phyloP scores from a whole-genome alignment of 2,113 vertebrate genomes.

The Mastomys coucha region DNA sequence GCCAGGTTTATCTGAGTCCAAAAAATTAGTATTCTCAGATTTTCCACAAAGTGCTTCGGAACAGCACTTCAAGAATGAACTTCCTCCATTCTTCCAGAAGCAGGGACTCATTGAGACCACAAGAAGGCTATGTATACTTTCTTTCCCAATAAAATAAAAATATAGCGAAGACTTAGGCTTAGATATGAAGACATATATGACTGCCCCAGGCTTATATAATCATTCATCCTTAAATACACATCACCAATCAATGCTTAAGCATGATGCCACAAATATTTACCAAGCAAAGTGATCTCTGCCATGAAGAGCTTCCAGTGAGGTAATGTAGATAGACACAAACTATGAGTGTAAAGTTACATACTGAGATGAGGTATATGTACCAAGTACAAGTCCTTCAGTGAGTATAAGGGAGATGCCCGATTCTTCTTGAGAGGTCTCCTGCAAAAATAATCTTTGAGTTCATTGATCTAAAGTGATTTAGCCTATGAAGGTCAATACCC shows the following conservation, averaged over 20 bases:
- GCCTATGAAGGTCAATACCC: neutral
- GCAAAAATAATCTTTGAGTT: neutral
- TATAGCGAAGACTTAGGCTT: neutral
- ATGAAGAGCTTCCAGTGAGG: neutral
- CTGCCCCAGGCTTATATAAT: neutral
- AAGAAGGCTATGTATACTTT: neutral
- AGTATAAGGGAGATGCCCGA: neutral
- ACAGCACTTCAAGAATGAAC: neutral
- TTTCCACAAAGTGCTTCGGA: neutral
- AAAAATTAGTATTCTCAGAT: neutral
- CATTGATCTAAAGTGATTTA: neutral
- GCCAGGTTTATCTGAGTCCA: neutral
- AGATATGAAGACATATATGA: neutral
- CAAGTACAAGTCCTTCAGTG: neutral
- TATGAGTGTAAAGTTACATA: neutral
- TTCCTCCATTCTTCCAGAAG: neutral
- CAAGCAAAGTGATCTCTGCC: neutral
- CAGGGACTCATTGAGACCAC: neutral
- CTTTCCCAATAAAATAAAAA: neutral
- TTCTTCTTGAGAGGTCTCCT: neutral
- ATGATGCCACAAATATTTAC: neutral
- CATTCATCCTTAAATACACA: neutral
- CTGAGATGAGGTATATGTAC: neutral
- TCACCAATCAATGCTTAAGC: neutral
- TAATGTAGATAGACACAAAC: neutral